These are phyloP conservation scores for Orthosia gracilis DNA, from an alignment of 2,888 invertebrate genomes.

Conservation along the genomic window DNA sequence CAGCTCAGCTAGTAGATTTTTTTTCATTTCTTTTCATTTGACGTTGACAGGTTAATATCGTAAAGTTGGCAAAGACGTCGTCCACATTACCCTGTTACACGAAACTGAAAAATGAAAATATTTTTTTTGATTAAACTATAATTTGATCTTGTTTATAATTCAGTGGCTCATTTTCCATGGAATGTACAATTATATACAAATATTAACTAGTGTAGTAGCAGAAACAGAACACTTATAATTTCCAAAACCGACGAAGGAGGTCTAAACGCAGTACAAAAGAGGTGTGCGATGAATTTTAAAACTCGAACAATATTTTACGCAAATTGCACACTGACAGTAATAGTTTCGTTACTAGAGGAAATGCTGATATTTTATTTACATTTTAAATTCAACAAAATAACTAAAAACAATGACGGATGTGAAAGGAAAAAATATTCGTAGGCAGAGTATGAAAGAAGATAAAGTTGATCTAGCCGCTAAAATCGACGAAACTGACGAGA, in stretches of 20 bases:
- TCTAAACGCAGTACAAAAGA: background rate
- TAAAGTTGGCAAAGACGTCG: slow-evolving; percentile 31
- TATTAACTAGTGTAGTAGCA: background rate
- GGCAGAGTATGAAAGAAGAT: slow-evolving; percentile 76
- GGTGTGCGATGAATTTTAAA: slow-evolving; percentile 39
- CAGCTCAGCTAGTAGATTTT: slow-evolving; percentile 62
- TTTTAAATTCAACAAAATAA: slow-evolving; percentile 35
- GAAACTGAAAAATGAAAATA: background rate
- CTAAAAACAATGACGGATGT: slow-evolving; percentile 69
- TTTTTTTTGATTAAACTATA: too few species aligned
- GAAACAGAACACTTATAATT: background rate
- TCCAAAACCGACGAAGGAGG: background rate
- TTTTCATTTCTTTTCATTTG: slow-evolving; percentile 3
- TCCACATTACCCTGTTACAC: slow-evolving; percentile 26
- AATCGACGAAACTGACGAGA: slow-evolving; percentile 89
- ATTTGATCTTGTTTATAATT: background rate
- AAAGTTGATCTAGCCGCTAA: slow-evolving; percentile 82
- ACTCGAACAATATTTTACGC: slow-evolving; percentile 43
- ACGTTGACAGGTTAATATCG: slow-evolving; percentile 30
- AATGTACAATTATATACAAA: background rate
- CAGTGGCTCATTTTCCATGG: background rate
- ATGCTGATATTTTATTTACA: slow-evolving; percentile 51
- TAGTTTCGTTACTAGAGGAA: slow-evolving; percentile 14
- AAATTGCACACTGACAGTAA: slow-evolving; percentile 8
- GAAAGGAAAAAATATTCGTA: slow-evolving; percentile 71